Percentiles rank a stretch among this genome's conserved stretches.
Conservation (phyloP, 2,113 vertebrate genomes). For the Macroglossus sobrinus region DNA sequence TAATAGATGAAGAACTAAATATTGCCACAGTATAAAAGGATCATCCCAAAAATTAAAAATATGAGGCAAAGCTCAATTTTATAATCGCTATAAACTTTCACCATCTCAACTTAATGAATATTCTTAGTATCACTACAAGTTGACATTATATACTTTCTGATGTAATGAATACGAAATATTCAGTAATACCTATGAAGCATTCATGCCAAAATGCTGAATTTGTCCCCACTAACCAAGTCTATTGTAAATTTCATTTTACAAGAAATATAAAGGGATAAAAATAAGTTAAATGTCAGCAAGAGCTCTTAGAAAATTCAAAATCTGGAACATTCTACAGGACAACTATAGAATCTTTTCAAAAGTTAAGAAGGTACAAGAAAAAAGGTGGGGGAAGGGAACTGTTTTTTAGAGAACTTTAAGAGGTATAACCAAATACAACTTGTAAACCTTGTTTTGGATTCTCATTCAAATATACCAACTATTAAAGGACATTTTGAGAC, state of each 20-base stretch:
- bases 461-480: not conserved
- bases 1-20: not conserved
- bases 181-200: not conserved
- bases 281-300: not conserved
- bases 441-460: not conserved
- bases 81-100: not conserved
- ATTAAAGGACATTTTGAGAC: not conserved
- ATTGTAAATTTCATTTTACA: not conserved
- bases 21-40: not conserved
- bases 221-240: not conserved
- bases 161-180: not conserved
- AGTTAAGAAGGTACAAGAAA: not conserved
- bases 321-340: not conserved
- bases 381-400: not conserved
- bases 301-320: constrained; percentile 25
- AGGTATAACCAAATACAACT: not conserved
- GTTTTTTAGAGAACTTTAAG: not conserved
- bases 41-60: not conserved
- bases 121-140: not conserved
- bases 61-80: not conserved
- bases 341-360: not conserved
- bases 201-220: not conserved
- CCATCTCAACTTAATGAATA: not conserved
- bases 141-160: not conserved
- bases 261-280: not conserved